Evolutionary conservation across 1,140 invertebrate genomes (phyloP), one percentile per base, ranked within the genome.

Genomic region (Sitobion miscanthi): DNA sequence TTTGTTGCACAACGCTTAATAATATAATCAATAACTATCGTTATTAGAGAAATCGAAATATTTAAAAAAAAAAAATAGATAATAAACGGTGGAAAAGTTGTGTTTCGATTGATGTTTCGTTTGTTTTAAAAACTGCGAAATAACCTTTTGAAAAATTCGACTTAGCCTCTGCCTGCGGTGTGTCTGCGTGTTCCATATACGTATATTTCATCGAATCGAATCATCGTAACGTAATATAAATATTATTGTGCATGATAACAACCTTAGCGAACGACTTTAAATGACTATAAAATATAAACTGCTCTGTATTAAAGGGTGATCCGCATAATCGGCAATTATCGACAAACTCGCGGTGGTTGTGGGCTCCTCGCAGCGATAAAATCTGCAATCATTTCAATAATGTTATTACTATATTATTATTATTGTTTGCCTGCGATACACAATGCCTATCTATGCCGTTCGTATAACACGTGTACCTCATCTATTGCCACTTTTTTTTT

Each of bases 351-450:
- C n/a, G 30, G 14, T 77, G 62, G 30, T n/a, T 77, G 5, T 30
- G 30, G 62, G 62, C 30, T 77, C 30, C 17, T 77, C 14, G 14
- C 17, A 6, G 30, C 62, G n/a, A 77, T 77, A 77, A 77, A 77
- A 77, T 77, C 62, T 77, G 30, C 62, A 77, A n/a, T 77, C 30
- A 77, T 77, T 77, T 77, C n/a, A 77, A 77, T 77, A 77, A 77
- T 77, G 30, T 77, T 77, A 77, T 69, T 69, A 62, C 14, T 69
- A 17, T n/a, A 77, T 69, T 69, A 30, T 14, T 69, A 17, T n/a
- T 69, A 77, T 77, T 77, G 14, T 77, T 77, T n/a, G 11, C 62
- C 62, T n/a, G 11, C 62, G 62, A 77, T 77, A 77, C 62, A n/a
- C 25, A 30, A 69, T n/a, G 4, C n/a, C 30, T n/a, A 14, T 17